A percentile compares a stretch with the other conserved stretches of the same genome.
phyloP scores from a whole-genome alignment of 2,797 vertebrate species.

The Hydrocynus forskahlii region DNA sequence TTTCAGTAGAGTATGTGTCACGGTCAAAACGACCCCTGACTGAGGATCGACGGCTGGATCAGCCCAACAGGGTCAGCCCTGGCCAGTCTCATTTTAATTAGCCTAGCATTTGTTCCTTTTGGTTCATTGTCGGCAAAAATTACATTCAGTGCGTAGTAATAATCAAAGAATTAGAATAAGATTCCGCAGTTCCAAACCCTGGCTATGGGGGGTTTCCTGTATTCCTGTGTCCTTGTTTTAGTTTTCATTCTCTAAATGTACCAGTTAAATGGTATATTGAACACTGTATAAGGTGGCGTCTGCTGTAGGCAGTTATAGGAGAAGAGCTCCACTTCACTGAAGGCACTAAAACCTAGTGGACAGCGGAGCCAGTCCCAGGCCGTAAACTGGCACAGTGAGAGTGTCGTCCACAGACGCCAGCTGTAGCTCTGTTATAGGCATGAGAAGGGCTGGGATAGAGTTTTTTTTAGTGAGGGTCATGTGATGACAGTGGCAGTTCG shows the following conservation, averaged over 20 bases:
- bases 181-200: background rate
- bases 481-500: constrained; percentile 45
- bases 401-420: constrained; percentile 38
- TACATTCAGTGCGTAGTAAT: background rate
- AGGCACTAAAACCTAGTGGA: constrained; percentile 55
- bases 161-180: background rate
- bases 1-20: background rate
- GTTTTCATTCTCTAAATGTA: constrained; percentile 66
- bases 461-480: constrained; percentile 51
- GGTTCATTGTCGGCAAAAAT: background rate
- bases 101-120: background rate
- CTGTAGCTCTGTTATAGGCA: constrained; percentile 23
- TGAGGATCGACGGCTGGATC: background rate
- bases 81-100: background rate
- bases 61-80: background rate
- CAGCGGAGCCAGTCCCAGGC: constrained; percentile 57
- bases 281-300: constrained; percentile 7
- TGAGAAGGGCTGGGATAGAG: constrained; percentile 23
- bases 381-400: constrained; percentile 66
- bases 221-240: constrained; percentile 57
- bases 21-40: background rate
- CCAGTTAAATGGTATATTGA: constrained; percentile 62
- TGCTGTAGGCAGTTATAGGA: constrained; percentile 27
- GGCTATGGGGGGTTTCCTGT: too few species aligned
- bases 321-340: constrained; percentile 21